Evolutionary conservation across 2,113 vertebrate species (phyloP).

Genomic region (Mustela lutreola): DNA sequence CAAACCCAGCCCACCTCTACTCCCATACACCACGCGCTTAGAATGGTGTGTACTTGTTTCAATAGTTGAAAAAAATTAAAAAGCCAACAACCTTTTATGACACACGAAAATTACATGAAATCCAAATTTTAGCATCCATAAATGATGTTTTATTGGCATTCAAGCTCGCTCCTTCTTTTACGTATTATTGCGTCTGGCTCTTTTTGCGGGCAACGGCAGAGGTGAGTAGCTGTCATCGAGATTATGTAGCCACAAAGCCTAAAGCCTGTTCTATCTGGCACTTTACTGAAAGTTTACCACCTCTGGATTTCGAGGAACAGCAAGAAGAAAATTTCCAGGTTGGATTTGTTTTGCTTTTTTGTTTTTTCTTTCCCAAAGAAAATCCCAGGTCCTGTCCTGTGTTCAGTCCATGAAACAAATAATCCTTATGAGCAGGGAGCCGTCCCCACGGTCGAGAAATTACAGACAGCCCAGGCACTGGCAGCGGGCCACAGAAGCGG

Average conservation of each 20-base stretch:
- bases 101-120: background rate
- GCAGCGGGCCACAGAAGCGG: background rate
- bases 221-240: background rate
- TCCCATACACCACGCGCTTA: background rate
- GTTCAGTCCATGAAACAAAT: conserved; percentile 64
- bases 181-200: background rate
- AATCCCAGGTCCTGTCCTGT: conserved; percentile 57
- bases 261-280: background rate
- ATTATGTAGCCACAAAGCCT: background rate
- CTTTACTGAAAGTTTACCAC: background rate
- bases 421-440: conserved; percentile 47
- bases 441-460: conserved; percentile 52
- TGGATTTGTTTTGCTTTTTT: conserved; percentile 4
- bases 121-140: background rate
- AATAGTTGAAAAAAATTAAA: background rate
- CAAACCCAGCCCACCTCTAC: background rate
- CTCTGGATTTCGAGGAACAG: background rate
- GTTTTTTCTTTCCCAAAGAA: background rate
- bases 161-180: background rate
- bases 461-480: background rate
- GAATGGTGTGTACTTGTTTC: background rate
- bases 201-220: background rate
- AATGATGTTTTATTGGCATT: background rate
- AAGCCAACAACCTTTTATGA: background rate
- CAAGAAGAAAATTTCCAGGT: background rate